Percentiles rank a stretch among this genome's conserved stretches.
These are phyloP conservation scores for Pachyseris speciosa DNA, from an alignment of 64 coral and sea anemone species.

Conservation along the genomic window DNA sequence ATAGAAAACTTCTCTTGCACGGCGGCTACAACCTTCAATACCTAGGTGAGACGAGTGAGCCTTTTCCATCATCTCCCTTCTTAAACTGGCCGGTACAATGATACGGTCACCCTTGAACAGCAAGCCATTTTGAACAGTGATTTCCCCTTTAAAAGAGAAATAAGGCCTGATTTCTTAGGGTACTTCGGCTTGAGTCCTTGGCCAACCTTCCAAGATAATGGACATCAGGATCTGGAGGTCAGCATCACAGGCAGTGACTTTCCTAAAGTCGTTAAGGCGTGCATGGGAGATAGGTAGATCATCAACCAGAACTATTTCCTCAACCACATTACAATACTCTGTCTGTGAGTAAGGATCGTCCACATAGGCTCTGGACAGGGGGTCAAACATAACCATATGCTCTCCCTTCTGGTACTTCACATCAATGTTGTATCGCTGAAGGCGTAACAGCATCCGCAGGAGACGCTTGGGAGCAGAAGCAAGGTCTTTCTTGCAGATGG, in stretches of 20 bases:
- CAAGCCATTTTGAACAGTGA: too few species aligned
- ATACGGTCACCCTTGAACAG: too few species aligned
- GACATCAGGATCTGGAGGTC: constrained; percentile 28
- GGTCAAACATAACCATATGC: constrained; percentile 33
- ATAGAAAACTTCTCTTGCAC: too few species aligned
- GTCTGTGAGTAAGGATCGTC: constrained; percentile 16
- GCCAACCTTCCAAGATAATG: constrained; percentile 59
- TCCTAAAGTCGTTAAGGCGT: constrained; percentile 27
- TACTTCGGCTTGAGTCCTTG: constrained; percentile 33
- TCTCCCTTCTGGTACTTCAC: constrained; percentile 43
- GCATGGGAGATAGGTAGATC: constrained; percentile 55
- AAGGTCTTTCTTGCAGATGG: constrained; percentile 36
- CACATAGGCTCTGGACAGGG: constrained; percentile 40
- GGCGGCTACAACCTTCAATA: too few species aligned
- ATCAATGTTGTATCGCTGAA: constrained; percentile 41
- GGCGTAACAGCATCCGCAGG: constrained; percentile 43
- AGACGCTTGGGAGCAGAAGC: constrained; percentile 40
- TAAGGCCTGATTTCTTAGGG: constrained; percentile 26
- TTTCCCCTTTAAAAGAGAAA: too few species aligned
- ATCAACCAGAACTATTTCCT: constrained; percentile 43
- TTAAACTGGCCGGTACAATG: too few species aligned
- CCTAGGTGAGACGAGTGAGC: too few species aligned
- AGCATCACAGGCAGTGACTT: constrained; percentile 27
- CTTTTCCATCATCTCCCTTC: too few species aligned
- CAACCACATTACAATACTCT: constrained; percentile 24